Evolutionary conservation across 2,113 vertebrate genomes (phyloP).

Genomic region (Turnix velox): DNA sequence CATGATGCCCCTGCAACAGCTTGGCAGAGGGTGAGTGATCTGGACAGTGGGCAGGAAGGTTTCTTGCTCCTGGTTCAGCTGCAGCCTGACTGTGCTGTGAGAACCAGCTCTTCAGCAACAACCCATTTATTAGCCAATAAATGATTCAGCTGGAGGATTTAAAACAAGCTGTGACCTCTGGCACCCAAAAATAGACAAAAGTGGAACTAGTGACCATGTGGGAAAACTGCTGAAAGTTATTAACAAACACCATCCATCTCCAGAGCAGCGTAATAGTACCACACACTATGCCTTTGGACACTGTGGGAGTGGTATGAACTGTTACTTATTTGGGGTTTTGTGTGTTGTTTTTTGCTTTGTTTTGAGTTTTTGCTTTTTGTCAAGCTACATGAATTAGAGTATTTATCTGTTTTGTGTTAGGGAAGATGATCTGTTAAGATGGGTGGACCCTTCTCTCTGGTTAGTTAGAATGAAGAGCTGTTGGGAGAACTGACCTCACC

Average conservation of each 20-base stretch:
- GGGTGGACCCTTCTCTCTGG: accelerated
- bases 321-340: accelerated
- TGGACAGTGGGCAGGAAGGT: not conserved
- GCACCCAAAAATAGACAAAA: not conserved
- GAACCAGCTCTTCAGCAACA: not conserved
- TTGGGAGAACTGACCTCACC: not conserved
- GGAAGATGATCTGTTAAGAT: not conserved
- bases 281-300: not conserved
- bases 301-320: not conserved
- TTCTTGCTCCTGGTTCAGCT: accelerated
- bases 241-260: not conserved
- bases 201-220: accelerated
- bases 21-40: not conserved
- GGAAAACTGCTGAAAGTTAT: not conserved
- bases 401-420: not conserved
- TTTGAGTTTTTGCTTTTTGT: accelerated
- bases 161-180: not conserved
- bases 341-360: too few relatives aligned
- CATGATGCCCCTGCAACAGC: not conserved
- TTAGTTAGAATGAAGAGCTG: not conserved
- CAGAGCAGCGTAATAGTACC: not conserved
- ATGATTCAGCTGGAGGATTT: not conserved
- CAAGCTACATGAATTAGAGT: not conserved
- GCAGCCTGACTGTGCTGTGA: not conserved
- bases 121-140: not conserved